Conservation (phyloP, 2,888 invertebrate genomes). For the Ophion ellenae region DNA sequence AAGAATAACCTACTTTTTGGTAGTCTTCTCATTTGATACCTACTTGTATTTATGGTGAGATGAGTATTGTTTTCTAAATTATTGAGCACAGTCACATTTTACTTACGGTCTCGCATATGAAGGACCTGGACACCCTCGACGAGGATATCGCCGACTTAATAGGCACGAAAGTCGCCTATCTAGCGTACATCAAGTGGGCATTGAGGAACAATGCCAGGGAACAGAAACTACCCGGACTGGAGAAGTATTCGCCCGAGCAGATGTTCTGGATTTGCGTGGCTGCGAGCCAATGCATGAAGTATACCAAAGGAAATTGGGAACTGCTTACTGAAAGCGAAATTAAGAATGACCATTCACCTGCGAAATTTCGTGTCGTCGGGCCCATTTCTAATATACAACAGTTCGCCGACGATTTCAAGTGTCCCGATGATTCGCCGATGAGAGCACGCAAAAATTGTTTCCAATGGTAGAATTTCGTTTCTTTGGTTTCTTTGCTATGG, state of each 20-base stretch:
- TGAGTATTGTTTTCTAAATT: not conserved
- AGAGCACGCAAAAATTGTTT: slow-evolving; percentile 9
- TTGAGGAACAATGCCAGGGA: not conserved
- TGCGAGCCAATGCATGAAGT: not conserved
- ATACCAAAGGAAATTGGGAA: not conserved
- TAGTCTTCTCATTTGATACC: no score
- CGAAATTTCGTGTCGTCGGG: slow-evolving; percentile 86
- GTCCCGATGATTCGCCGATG: slow-evolving; percentile 4
- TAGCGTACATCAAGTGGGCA: not conserved
- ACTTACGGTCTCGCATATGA: not conserved
- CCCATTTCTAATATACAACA: slow-evolving; percentile 87
- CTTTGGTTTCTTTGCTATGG: not conserved
- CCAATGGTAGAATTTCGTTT: not conserved
- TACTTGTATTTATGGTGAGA: no score
- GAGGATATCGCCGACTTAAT: not conserved
- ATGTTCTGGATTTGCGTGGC: not conserved
- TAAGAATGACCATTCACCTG: slow-evolving; percentile 91
- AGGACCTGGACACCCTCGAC: not conserved
- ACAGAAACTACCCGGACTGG: not conserved
- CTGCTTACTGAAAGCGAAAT: slow-evolving; percentile 86
- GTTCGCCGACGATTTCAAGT: slow-evolving; percentile 86
- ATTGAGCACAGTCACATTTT: not conserved
- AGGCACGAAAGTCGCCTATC: not conserved
- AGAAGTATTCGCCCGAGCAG: not conserved
- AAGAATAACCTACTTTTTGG: no score